Evolutionary conservation across 2,888 invertebrate genomes (phyloP).

Genomic region (Plebejus argus): DNA sequence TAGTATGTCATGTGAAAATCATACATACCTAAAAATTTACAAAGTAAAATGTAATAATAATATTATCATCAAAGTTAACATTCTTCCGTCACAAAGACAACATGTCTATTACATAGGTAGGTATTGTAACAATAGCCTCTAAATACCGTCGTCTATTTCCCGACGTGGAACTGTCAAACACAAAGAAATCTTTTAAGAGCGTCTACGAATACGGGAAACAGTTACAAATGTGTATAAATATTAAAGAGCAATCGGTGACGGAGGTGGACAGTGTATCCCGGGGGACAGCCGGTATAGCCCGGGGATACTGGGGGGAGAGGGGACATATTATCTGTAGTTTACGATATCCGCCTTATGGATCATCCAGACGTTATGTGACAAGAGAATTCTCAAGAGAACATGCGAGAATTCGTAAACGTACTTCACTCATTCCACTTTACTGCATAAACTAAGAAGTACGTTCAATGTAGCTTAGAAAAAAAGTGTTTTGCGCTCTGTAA

Average conservation of each 20-base stretch:
- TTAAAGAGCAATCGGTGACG: conserved; percentile 11
- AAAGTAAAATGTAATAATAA: no score
- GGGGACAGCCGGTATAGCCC: background rate
- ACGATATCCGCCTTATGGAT: conserved; percentile 10
- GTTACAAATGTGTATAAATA: conserved; percentile 14
- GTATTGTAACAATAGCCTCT: background rate
- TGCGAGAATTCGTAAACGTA: background rate
- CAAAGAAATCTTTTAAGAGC: background rate
- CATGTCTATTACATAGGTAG: background rate
- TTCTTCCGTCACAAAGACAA: no score
- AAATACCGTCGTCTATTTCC: background rate
- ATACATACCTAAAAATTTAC: no score
- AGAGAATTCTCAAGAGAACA: background rate
- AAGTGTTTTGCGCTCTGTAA: no score
- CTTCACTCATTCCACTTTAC: background rate
- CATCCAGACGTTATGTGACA: background rate
- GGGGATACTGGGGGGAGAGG: background rate
- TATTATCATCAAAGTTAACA: no score
- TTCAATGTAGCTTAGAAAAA: no score
- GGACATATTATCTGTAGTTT: background rate
- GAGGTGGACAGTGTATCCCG: conserved; percentile 1
- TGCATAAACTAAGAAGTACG: background rate
- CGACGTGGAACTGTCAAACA: background rate
- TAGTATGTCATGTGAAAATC: no score
- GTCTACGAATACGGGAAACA: background rate